A percentile compares a stretch with the other conserved stretches of the same genome.
phyloP scores from a whole-genome alignment of 1,140 invertebrate genomes.

The Bombus picipes region DNA sequence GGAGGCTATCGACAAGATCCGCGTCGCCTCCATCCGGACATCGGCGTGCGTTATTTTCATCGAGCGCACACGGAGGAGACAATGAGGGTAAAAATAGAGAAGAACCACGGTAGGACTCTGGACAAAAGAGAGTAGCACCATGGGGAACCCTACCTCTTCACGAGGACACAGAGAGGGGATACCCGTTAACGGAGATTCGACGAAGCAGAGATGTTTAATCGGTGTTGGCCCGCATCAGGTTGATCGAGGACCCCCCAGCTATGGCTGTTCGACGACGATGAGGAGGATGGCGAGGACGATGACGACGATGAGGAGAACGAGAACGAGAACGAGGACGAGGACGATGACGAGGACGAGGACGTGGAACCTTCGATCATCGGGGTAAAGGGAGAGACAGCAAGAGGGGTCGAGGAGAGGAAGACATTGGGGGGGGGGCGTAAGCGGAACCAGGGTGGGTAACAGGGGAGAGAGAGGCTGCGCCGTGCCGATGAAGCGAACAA shows the following conservation, averaged over 20 bases:
- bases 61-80: constrained; percentile 43
- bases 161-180: neutral
- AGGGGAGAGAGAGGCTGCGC: constrained; percentile 65
- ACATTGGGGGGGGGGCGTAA: constrained; percentile 50
- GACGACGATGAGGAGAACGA: constrained; percentile 14
- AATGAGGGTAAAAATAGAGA: constrained; percentile 42
- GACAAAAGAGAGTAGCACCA: constrained; percentile 39
- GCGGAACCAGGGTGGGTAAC: constrained; percentile 62
- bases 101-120: neutral
- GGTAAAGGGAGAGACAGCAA: neutral
- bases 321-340: neutral
- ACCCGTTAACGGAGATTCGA: constrained; percentile 76
- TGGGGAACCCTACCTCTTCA: neutral
- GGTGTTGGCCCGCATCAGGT: constrained; percentile 80
- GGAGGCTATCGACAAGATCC: constrained; percentile 36
- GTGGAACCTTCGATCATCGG: constrained; percentile 45
- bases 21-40: neutral
- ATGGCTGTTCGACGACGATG: constrained; percentile 50
- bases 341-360: constrained; percentile 2
- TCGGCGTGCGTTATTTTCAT: constrained; percentile 35
- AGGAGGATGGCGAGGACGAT: constrained; percentile 24
- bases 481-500: constrained; percentile 80
- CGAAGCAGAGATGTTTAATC: constrained; percentile 79
- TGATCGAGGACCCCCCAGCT: constrained; percentile 80
- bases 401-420: neutral